These are phyloP conservation scores for Sebastes hopkinsi DNA, from an alignment of 2,797 vertebrate genomes.

Conservation along the genomic window DNA sequence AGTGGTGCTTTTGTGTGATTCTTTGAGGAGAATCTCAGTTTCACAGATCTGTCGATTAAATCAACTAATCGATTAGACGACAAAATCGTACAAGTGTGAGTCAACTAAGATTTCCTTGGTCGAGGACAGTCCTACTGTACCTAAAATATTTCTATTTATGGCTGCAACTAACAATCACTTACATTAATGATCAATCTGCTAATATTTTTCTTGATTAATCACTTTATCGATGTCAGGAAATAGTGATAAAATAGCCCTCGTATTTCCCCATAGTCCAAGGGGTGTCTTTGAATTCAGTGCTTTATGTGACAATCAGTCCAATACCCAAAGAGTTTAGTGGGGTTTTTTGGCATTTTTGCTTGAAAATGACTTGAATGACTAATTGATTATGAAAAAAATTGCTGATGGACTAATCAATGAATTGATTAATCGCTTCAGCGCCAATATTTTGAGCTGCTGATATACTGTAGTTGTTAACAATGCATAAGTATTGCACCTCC, in stretches of 20 bases:
- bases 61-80: background rate
- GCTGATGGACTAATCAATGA: background rate
- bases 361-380: background rate
- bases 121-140: background rate
- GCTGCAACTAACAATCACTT: background rate
- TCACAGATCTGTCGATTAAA: background rate
- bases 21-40: no score
- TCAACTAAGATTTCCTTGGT: background rate
- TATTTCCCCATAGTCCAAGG: background rate
- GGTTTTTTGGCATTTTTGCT: background rate
- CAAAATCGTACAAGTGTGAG: no score
- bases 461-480: background rate
- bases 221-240: background rate
- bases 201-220: background rate
- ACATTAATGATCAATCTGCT: background rate
- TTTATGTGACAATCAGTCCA: background rate
- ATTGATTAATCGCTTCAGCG: background rate
- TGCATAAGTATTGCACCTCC: background rate
- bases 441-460: background rate
- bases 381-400: background rate
- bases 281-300: background rate
- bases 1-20: no score
- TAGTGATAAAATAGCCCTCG: background rate
- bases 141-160: background rate
- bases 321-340: background rate